phyloP scores from a whole-genome alignment of 2,888 invertebrate species.

The Eristalis tenax region DNA sequence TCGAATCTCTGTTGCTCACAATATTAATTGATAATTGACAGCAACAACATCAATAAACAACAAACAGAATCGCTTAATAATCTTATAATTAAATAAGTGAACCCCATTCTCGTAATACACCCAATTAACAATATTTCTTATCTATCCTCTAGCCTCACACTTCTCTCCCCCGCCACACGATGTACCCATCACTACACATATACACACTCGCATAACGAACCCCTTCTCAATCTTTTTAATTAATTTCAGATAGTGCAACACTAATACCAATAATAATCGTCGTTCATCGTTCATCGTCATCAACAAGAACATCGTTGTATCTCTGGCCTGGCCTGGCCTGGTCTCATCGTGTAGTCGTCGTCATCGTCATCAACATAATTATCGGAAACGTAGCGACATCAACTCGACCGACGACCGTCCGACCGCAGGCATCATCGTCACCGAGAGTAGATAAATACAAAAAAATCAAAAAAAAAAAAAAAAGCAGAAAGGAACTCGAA shows the following conservation, averaged over 20 bases:
- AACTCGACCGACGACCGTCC: not conserved
- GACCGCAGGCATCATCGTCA: slow-evolving; percentile 65
- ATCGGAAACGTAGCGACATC: slow-evolving; percentile 69
- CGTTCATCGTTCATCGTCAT: slow-evolving; percentile 50
- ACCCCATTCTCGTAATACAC: slow-evolving; percentile 62
- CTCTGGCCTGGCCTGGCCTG: slow-evolving; percentile 6
- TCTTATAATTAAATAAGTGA: slow-evolving; percentile 58
- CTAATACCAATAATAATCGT: slow-evolving; percentile 69
- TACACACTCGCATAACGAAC: not conserved
- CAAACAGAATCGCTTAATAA: slow-evolving; percentile 60
- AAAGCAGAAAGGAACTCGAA: slow-evolving; percentile 10
- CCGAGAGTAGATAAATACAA: slow-evolving; percentile 51
- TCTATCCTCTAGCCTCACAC: slow-evolving; percentile 25
- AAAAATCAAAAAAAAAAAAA: slow-evolving; percentile 20
- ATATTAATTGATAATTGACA: slow-evolving; percentile 51
- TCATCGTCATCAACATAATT: slow-evolving; percentile 68
- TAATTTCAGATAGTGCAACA: slow-evolving; percentile 70
- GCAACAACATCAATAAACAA: slow-evolving; percentile 19
- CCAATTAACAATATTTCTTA: slow-evolving; percentile 71
- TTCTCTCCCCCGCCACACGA: slow-evolving; percentile 18
- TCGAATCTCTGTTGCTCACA: slow-evolving; percentile 21
- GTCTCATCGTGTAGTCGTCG: slow-evolving; percentile 26
- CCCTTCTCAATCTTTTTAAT: slow-evolving; percentile 47
- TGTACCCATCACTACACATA: not conserved
- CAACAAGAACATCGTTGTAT: slow-evolving; percentile 39